These are phyloP conservation scores for Pandemis cinnamomeana DNA, from an alignment of 2,888 invertebrate species.

Conservation along the genomic window DNA sequence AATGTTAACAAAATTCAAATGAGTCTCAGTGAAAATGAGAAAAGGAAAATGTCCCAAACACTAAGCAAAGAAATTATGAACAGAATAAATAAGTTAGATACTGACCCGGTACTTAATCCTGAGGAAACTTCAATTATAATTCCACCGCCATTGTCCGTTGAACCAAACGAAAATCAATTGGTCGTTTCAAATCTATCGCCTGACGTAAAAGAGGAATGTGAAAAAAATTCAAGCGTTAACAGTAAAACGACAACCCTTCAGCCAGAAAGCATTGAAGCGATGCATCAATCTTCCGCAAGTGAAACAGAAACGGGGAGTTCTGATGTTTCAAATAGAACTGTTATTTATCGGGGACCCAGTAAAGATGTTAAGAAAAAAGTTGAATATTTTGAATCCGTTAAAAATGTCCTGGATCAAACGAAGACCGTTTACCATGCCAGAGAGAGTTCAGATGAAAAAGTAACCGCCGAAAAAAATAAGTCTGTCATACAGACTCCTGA, in stretches of 20 bases:
- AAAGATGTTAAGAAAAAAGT: conserved; percentile 89
- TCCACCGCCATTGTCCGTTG: conserved; percentile 37
- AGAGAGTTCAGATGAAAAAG: conserved; percentile 80
- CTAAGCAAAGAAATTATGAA: conserved; percentile 89
- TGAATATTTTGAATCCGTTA: conserved; percentile 91
- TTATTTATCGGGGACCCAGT: conserved; percentile 85
- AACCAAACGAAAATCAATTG: conserved; percentile 46
- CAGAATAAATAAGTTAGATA: conserved; percentile 82
- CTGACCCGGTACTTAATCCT: conserved; percentile 35
- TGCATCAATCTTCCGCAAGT: conserved; percentile 82
- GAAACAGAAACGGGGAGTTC: conserved; percentile 90
- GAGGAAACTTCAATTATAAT: conserved; percentile 35
- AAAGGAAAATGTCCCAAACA: conserved; percentile 88
- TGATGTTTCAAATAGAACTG: conserved; percentile 88
- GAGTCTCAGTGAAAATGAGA: conserved; percentile 87
- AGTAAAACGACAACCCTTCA: conserved; percentile 45
- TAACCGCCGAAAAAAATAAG: conserved; percentile 60
- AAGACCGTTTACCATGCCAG: conserved; percentile 81
- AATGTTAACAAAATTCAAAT: conserved; percentile 80
- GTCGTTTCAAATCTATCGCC: conserved; percentile 10
- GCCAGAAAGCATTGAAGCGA: conserved; percentile 51
- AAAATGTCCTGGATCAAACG: conserved; percentile 77
- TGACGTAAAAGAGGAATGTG: conserved; percentile 16
- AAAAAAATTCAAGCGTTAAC: conserved; percentile 76
- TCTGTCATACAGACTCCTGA: conserved; percentile 45